These are phyloP conservation scores for Bombycilla garrulus DNA, from an alignment of 2,113 vertebrate genomes.

Conservation along the genomic window DNA sequence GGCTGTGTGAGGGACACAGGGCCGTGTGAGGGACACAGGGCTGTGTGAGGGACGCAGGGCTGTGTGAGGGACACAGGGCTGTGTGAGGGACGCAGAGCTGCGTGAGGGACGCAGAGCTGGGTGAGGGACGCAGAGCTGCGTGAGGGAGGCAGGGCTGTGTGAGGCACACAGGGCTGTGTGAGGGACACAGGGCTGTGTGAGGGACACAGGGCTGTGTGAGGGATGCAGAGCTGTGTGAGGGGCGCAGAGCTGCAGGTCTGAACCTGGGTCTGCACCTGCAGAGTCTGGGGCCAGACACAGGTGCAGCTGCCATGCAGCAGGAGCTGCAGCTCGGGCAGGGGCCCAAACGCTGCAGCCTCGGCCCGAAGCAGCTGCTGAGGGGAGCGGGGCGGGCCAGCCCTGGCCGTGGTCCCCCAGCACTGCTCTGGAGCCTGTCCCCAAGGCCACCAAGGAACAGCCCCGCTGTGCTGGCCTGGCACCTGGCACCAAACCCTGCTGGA, in stretches of 20 bases:
- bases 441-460: neutral
- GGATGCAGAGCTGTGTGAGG: too few species aligned
- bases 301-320: accelerated
- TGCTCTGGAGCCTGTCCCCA: neutral
- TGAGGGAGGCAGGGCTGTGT: too few species aligned
- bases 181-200: too few species aligned
- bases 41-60: too few species aligned
- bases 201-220: too few species aligned
- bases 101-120: too few species aligned
- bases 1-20: too few species aligned
- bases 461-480: accelerated
- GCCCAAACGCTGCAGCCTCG: neutral
- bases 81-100: too few species aligned
- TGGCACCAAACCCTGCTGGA: accelerated
- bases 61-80: neutral
- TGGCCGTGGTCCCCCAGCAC: accelerated
- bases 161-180: too few species aligned
- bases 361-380: neutral
- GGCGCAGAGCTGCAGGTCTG: neutral
- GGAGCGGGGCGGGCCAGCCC: accelerated
- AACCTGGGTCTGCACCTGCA: too few species aligned
- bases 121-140: too few species aligned
- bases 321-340: neutral
- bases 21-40: too few species aligned
- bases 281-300: neutral